Evolutionary conservation across 30 jellyfish, hydroid and myxozoan genomes (phyloP).

Genomic region (Aurelia aurita): DNA sequence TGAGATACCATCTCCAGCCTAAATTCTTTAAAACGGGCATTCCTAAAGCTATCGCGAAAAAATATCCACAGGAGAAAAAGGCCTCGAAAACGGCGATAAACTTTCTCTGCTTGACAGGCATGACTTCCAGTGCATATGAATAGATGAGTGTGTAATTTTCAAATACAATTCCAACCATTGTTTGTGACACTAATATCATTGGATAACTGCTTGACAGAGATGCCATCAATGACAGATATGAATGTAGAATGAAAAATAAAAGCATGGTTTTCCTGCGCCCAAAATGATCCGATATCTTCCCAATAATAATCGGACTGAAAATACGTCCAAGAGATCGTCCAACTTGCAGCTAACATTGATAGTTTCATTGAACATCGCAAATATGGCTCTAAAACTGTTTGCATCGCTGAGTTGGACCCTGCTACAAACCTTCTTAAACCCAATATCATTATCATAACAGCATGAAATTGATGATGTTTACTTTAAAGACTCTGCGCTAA

Average conservation of each 20-base stretch:
- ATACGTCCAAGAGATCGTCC: not conserved
- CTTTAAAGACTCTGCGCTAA: too few species aligned
- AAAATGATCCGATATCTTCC: not conserved
- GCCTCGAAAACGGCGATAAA: not conserved
- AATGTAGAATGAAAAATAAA: not conserved
- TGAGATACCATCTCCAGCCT: not conserved
- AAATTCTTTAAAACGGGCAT: not conserved
- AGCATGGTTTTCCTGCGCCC: not conserved
- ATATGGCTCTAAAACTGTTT: not conserved
- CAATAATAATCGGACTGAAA: not conserved
- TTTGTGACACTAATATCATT: not conserved
- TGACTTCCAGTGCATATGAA: slow-evolving; percentile 2
- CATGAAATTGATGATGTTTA: too few species aligned
- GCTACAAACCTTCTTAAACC: not conserved
- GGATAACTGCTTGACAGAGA: not conserved
- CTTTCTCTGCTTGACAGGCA: not conserved
- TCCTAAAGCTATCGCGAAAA: not conserved
- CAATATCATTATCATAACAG: not conserved
- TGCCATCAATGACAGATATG: not conserved
- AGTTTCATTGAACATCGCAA: not conserved
- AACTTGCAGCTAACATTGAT: not conserved
- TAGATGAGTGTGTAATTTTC: not conserved
- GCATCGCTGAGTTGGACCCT: not conserved
- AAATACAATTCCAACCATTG: not conserved
- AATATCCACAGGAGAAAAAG: not conserved